Evolutionary conservation across 2,113 vertebrate genomes (phyloP), one percentile per base, ranked within the genome.

Genomic region (Eptatretus burgeri): DNA sequence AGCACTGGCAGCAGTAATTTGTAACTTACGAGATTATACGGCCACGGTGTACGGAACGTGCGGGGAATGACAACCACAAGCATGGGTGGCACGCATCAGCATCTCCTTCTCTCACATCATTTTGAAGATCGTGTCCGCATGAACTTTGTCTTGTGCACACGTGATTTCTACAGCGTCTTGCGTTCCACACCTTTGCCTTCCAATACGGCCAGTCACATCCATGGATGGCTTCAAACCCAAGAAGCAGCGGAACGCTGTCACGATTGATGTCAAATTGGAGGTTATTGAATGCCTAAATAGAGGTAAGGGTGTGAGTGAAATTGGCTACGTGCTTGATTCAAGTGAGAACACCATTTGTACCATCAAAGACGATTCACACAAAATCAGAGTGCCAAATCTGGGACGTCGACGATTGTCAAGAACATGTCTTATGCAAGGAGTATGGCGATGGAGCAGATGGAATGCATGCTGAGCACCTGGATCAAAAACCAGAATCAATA

Each of bases 201-300:
- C 52, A 16, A 56, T 56, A 56, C 18, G 52, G 14, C 52, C 52
- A 56, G 52, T 17, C 18, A 56, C 52, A 56, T 56, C 52, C 52
- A 56, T 16, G 52, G 52, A 7, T 56, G 52, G 14, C 52, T 56
- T 3, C 52, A 56, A 56, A 56, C 18, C 8, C 52, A 56, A 56
- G 52, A 56, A 56, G n/a, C n/a, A n/a, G n/a, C n/a, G n/a, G n/a
- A n/a, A n/a, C n/a, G n/a, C n/a, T n/a, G n/a, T n/a, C n/a, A n/a
- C n/a, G n/a, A n/a, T n/a, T n/a, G n/a, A n/a, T n/a, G n/a, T n/a
- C n/a, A n/a, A n/a, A n/a, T n/a, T n/a, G n/a, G n/a, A n/a, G n/a
- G n/a, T n/a, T n/a, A n/a, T n/a, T n/a, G n/a, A n/a, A n/a, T n/a
- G 52, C 52, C 52, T 56, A 56, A 56, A 56, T 56, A 56, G 52